Base-by-base conservation (phyloP, 2,888 invertebrate species). In the Deilephila elpenor region DNA sequence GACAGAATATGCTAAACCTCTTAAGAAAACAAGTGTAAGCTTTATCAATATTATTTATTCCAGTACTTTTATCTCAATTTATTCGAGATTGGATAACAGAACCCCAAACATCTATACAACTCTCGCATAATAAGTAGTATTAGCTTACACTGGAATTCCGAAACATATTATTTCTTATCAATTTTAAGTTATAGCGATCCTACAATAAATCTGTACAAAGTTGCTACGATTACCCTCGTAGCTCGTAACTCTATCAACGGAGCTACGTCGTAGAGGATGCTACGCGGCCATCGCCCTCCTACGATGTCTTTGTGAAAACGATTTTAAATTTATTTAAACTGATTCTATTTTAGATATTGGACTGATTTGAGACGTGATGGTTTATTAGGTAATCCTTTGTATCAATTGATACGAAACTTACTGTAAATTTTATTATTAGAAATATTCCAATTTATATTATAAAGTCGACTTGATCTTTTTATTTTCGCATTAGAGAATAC, bases 271-370 rank as follows among this genome's bases (percentile, higher is more conserved):
- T 59, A 29, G 70, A 64, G 61, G 70, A 73, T 59, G 73, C 73
- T 73, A 73, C 51, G 44, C 70, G 73, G 73, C 59, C 70, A 61
- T 70, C 70, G 73, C 60, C 73, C 70, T 25, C 32, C 11, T 14
- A 51, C 67, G 8, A 44, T 44, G 51, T 67, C 67, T 51, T 51
- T 67, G 67, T 67, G 67, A 67, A 64, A 67, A 44, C 20, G 20
- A 67, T 67, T 51, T 51, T 77, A 78, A 82, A 81, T 80, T 78
- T 81, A 80, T 81, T 81, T 82, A 78, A 81, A 80, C 80, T 77
- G 51, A 67, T 67, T 51, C 67, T 67, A 51, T 67, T 67, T 67
- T 25, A 67, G 67, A 67, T 67, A 67, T 51, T 67, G 25, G 25
- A 67, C 11, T 67, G 51, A 67, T 25, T 51, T 67, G 14, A 51